Base-by-base conservation (phyloP, 2,113 vertebrate species). In the Recurvirostra avosetta region DNA sequence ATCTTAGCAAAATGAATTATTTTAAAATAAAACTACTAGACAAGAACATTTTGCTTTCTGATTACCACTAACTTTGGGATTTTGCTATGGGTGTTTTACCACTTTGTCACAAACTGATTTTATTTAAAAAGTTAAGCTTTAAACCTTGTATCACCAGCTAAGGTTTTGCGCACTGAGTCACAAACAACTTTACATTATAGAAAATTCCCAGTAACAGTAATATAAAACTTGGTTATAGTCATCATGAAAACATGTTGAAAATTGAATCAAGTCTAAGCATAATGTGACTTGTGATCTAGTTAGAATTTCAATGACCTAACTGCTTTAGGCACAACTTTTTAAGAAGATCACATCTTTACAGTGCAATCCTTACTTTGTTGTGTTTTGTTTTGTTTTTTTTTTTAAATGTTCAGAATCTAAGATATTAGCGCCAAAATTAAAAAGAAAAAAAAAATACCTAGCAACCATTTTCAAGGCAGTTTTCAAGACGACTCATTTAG, bases 61-160 rank as follows among this genome's bases (percentile, higher is more conserved):
- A 79, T 97, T 97, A 87, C 82, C 96, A 94, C 95, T 97, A 97
- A 97, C 90, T 97, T 79, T 90, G 71, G 49, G 80, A 96, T 95
- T 87, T 93, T 84, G 67, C 91, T 96, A 92, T 8, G 68, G 17
- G 53, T 70, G 49, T 88, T 96, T 95, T 55, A 84, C 67, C 94
- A 91, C 73, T 96, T 98, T 94, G 68, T 97, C 92, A 98, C 98
- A 98, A 98, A 98, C 96, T 98, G 97, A 88, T 96, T 98, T 98
- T 98, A 98, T 97, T 98, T 97, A 72, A 95, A 89, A 88, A 95
- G 63, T 88, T 94, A 95, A 75, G 27, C 61, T 97, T 97, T 94
- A 97, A 96, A 97, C 71, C 97, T 98, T 94, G 59, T 63, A 91
- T 95, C 93, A 92, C 52, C 83, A 97, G 88, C 87, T 97, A 96